Conservation (phyloP, 2,797 vertebrate species). For the Poecilia gillii region DNA sequence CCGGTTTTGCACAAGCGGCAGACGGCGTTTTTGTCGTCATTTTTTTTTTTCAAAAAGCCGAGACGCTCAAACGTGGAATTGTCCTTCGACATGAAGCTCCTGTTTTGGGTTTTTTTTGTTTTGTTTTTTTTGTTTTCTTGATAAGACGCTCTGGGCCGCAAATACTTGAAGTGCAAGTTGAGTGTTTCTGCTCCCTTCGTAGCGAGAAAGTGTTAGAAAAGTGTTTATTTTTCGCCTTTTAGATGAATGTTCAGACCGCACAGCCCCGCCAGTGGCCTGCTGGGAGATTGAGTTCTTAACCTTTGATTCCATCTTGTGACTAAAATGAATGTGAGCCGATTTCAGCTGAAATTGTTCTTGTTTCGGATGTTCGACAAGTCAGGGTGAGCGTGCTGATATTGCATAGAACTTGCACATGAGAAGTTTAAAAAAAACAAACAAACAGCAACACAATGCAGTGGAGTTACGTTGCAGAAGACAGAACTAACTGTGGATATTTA, state of each 20-base stretch:
- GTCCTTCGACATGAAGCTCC: constrained; percentile 35
- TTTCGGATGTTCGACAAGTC: constrained; percentile 59
- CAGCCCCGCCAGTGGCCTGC: constrained; percentile 49
- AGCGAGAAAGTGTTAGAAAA: constrained; percentile 33
- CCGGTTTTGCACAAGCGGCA: constrained; percentile 53
- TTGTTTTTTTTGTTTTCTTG: background rate
- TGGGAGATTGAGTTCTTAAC: constrained; percentile 64
- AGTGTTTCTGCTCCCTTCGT: constrained; percentile 56
- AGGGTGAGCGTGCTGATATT: constrained; percentile 65
- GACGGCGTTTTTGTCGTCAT: constrained; percentile 24
- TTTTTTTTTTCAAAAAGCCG: constrained; percentile 4
- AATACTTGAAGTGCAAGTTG: constrained; percentile 81
- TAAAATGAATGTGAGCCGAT: constrained; percentile 79
- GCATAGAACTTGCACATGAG: constrained; percentile 84
- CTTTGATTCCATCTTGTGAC: constrained; percentile 77
- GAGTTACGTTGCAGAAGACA: constrained; percentile 69
- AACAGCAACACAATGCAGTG: constrained; percentile 28
- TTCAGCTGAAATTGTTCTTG: constrained; percentile 59
- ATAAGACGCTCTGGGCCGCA: constrained; percentile 20
- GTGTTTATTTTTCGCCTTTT: constrained; percentile 53
- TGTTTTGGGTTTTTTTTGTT: background rate
- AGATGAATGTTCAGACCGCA: constrained; percentile 68
- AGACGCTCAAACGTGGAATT: constrained; percentile 11
- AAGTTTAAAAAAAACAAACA: constrained; percentile 34
- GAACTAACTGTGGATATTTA: constrained; percentile 80